Base-by-base conservation (phyloP, 2,797 vertebrate species). In the Coreius guichenoti region DNA sequence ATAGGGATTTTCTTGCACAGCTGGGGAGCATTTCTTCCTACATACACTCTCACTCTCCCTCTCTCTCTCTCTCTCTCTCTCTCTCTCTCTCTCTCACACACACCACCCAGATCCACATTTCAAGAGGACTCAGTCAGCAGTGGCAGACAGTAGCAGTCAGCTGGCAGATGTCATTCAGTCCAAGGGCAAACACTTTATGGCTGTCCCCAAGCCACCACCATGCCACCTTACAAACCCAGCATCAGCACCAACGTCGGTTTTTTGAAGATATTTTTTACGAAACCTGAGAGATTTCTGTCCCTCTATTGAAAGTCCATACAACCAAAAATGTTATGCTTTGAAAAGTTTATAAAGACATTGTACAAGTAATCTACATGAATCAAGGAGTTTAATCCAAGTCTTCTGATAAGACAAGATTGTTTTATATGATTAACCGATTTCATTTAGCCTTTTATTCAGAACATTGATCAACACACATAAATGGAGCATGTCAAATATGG, bases 1-100 rank as follows among this genome's bases (percentile, higher is more conserved):
- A 92, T 92, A 79, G 69, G 86, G 82, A 90, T 91, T 91, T 90
- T 91, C 88, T 73, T 39, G 43, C 89, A 16, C 91, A 91, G 93
- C 89, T 87, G 90, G 86, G 91, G 88, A 85, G 68, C 65, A 65
- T 21, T 81, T 77, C 33, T n/a, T 73, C 70, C 83, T 21, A 47
- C 86, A 85, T 80, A 61, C 81, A 88, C 69, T 36, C 63, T 75
- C 79, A 84, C 79, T 79, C 63, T 58, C 77, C 86, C 80, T 86
- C 84, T 86, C 69, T 56, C 61, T 49, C 80, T 12, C 76, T 51
- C 49, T 17, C 58, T 87, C 80, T 87, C 83, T 85, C 70, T 67
- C 58, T 43, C 77, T 9, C 77, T 86, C 58, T 86, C 80, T 85
- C 84, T 49, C 51, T 26, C 79, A 5, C 77, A 4, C 54, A 26